Conservation (phyloP, 2,888 invertebrate species). For the Caenorhabditis imperialis region DNA sequence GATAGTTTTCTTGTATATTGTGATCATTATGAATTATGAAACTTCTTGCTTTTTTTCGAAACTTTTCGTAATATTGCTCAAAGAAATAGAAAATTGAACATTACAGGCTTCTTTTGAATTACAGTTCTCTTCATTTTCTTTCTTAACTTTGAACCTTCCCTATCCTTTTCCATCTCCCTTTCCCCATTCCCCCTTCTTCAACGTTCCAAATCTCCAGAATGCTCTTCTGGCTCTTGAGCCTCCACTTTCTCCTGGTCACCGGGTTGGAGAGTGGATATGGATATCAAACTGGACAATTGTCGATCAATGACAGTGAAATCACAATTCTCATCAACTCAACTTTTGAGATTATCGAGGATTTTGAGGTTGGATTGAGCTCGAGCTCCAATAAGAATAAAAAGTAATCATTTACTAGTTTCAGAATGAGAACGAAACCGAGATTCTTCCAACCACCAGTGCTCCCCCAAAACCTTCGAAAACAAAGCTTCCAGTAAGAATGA, state of each 20-base stretch:
- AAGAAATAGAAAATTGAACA: no score
- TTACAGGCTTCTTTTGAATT: constrained; percentile 5
- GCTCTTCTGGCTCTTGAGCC: no score
- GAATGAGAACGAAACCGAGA: constrained; percentile 39
- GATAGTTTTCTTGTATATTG: no score
- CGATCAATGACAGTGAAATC: constrained; percentile 59
- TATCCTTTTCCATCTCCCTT: no score
- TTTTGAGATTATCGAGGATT: constrained; percentile 60
- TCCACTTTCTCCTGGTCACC: no score
- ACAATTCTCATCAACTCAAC: constrained; percentile 64
- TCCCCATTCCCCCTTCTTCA: no score
- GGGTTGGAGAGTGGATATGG: constrained; percentile 31
- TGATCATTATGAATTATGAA: no score
- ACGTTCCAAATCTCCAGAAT: no score
- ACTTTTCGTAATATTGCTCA: no score
- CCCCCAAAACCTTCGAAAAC: neutral
- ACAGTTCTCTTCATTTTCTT: constrained; percentile 20
- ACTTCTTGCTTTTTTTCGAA: no score
- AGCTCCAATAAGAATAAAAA: no score
- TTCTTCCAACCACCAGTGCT: constrained; percentile 1
- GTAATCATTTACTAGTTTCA: neutral
- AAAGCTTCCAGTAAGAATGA: constrained; percentile 20
- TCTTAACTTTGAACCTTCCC: no score
- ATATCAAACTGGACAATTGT: constrained; percentile 57
- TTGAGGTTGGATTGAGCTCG: constrained; percentile 58